Evolutionary conservation across 1,140 invertebrate genomes (phyloP).

Genomic region (Drosophila guanche): DNA sequence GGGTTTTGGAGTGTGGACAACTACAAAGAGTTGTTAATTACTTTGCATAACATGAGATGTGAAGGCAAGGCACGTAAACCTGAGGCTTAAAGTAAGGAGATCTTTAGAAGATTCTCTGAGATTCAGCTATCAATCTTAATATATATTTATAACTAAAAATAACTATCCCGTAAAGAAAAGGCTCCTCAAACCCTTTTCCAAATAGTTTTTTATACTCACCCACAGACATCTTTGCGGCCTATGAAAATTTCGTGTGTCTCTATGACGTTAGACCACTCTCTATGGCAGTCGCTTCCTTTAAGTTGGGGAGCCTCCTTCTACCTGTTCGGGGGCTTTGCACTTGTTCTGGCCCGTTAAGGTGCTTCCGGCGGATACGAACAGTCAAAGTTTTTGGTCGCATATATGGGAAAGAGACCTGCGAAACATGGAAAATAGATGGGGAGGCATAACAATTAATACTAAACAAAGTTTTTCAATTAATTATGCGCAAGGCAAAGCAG

Average conservation of each 20-base stretch:
- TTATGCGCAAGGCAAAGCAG: slow-evolving; percentile 69
- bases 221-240: slow-evolving; percentile 52
- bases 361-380: slow-evolving; percentile 71
- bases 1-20: slow-evolving; percentile 10
- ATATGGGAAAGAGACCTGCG: slow-evolving; percentile 48
- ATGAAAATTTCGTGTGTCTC: not conserved
- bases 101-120: too few relatives aligned
- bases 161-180: not conserved
- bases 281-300: slow-evolving; percentile 3
- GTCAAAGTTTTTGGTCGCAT: slow-evolving; percentile 73
- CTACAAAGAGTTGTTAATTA: slow-evolving; percentile 9
- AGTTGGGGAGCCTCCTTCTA: slow-evolving; percentile 33
- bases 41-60: not conserved
- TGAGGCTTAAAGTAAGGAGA: too few relatives aligned
- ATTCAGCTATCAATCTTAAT: too few relatives aligned
- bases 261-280: not conserved
- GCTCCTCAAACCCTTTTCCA: slow-evolving; percentile 12
- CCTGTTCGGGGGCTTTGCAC: slow-evolving; percentile 62
- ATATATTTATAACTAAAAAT: too few relatives aligned
- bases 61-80: too few relatives aligned
- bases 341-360: slow-evolving; percentile 69
- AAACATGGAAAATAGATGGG: slow-evolving; percentile 70
- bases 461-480: slow-evolving; percentile 59
- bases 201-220: slow-evolving; percentile 51
- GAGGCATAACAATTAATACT: slow-evolving; percentile 70